Evolutionary conservation across 1,140 invertebrate genomes (phyloP), one percentile per base, ranked within the genome.

Genomic region (Bombus confusus): DNA sequence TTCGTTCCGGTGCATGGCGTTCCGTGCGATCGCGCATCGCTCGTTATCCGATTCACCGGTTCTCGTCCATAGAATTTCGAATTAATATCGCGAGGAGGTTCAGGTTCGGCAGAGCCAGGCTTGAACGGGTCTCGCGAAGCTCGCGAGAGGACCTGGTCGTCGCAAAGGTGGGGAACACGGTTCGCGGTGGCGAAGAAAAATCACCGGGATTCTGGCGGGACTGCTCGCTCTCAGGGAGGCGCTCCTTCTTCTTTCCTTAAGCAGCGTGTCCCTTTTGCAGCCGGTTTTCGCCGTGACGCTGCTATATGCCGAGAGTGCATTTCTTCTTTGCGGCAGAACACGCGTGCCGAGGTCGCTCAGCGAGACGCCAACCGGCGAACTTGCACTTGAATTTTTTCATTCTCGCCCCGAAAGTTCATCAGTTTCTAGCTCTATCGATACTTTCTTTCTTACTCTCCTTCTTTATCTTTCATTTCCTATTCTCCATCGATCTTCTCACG

Each of bases 231-330:
- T 41, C 25, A n/a, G 57, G 39, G 52, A 57, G 37, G 18, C 18
- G 34, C 39, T 62, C 59, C 71, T 79, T 59, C 80, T 83, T 62
- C 85, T 84, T 74, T 85, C 83, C 86, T 87, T 87, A 83, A 83
- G 25, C 43, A 86, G 85, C 85, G 41, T 74, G 84, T 81, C 84
- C 71, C 84, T 81, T 80, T 86, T 81, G 79, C 73, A 86, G 85
- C 85, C 85, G 85, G 81, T 87, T 87, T 87, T 87, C 76, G 71
- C 62, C 75, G 68, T 85, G 66, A 79, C 79, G 52, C 12, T 31
- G 57, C 69, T 43, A 52, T 31, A 62, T 37, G 37, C 57, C 77
- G 57, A 66, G 77, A 85, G 69, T 43, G 74, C 39, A 37, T 78
- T 79, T 77, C 82, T 79, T 72, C 47, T 52, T 64, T 22, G 59